Percentiles rank a stretch among this genome's conserved stretches.
These are phyloP conservation scores for Bombus pascuorum DNA, from an alignment of 1,140 invertebrate species.

Conservation along the genomic window DNA sequence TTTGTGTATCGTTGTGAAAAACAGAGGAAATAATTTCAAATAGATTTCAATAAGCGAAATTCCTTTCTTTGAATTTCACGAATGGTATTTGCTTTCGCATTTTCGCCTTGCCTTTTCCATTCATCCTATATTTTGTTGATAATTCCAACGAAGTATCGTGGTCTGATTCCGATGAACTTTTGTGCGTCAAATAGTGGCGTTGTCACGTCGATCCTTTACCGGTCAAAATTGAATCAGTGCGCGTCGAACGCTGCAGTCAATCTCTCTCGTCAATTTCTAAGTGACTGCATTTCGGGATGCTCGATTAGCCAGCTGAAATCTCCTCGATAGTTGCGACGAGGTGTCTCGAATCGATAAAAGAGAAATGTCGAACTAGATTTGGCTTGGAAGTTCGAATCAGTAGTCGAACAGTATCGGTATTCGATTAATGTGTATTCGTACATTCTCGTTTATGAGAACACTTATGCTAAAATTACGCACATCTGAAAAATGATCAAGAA, in stretches of 20 bases:
- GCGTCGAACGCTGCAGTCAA: slow-evolving; percentile 57
- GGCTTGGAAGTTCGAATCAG: not conserved
- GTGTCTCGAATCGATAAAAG: slow-evolving; percentile 16
- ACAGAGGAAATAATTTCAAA: not conserved
- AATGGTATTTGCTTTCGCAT: not conserved
- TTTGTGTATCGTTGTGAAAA: not conserved
- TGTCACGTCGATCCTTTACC: slow-evolving; percentile 33
- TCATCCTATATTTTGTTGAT: slow-evolving; percentile 7
- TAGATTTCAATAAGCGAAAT: not conserved
- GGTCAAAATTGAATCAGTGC: slow-evolving; percentile 62
- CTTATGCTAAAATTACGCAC: not conserved
- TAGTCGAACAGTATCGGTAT: not conserved
- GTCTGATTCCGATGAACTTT: not conserved
- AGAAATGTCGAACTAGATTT: slow-evolving; percentile 17
- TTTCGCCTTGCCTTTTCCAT: too few species aligned
- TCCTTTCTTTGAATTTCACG: not conserved
- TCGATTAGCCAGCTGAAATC: slow-evolving; percentile 57
- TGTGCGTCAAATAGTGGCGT: slow-evolving; percentile 1
- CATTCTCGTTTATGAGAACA: not conserved
- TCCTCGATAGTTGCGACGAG: not conserved
- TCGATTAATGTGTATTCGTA: not conserved
- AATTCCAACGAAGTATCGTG: slow-evolving; percentile 1
- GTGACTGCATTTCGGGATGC: slow-evolving; percentile 61
- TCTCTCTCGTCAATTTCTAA: slow-evolving; percentile 66
- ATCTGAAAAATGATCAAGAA: not conserved